phyloP scores from a whole-genome alignment of 2,113 vertebrate species.

The Gymnarchus niloticus region DNA sequence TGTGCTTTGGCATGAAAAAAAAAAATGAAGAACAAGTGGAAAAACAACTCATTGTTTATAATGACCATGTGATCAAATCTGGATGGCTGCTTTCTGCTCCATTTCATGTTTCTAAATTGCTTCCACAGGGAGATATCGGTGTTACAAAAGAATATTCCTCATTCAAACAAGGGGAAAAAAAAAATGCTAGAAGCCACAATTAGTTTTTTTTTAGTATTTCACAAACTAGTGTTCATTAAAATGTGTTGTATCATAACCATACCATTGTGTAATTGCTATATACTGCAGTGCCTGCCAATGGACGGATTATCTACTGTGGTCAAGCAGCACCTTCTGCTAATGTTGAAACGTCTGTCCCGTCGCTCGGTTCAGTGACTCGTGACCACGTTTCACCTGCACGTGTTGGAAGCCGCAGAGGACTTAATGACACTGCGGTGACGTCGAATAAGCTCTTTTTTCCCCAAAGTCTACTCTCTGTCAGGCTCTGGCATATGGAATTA shows the following conservation, averaged over 20 bases:
- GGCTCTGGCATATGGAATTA: conserved; percentile 37
- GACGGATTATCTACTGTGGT: background rate
- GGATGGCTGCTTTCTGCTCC: background rate
- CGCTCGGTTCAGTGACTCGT: background rate
- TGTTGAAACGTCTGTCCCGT: background rate
- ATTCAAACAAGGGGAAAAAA: conserved; percentile 7
- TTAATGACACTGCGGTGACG: background rate
- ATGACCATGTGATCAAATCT: conserved; percentile 7
- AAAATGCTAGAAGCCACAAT: background rate
- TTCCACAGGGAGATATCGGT: background rate
- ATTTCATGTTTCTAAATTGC: conserved; percentile 7
- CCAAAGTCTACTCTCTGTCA: conserved; percentile 16
- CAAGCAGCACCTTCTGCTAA: background rate
- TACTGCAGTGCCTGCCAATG: background rate
- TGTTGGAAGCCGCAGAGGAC: background rate
- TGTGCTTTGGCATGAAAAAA: background rate
- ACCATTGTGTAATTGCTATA: background rate
- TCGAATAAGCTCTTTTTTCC: background rate
- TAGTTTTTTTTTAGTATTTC: background rate
- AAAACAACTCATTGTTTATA: conserved; percentile 5
- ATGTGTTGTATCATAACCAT: background rate
- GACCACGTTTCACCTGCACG: background rate
- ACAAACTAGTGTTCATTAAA: background rate
- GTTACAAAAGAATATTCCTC: background rate
- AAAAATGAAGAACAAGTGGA: too few species aligned